phyloP scores from a whole-genome alignment of 2,797 vertebrate genomes.

The Lophotriccus pileatus region DNA sequence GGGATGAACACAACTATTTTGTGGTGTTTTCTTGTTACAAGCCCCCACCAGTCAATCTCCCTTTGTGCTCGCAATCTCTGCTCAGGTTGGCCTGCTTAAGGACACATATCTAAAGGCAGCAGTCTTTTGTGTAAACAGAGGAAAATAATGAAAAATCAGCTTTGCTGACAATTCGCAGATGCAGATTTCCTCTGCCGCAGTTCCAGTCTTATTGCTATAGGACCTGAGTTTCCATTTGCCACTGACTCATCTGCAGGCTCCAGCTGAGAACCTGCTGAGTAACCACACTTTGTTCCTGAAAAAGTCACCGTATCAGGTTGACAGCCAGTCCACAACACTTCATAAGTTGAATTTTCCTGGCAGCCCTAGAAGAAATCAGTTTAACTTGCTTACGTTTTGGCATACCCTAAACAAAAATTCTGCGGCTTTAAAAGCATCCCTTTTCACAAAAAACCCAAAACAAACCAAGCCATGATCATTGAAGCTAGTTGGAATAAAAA shows the following conservation, averaged over 20 bases:
- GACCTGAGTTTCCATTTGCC: background rate
- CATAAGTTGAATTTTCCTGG: accelerated
- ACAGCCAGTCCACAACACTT: background rate
- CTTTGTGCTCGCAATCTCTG: background rate
- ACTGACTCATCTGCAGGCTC: background rate
- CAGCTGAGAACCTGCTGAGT: too few species aligned
- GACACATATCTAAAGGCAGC: too few species aligned
- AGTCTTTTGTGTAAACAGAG: too few species aligned
- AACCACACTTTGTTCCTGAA: background rate
- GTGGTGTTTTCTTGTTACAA: background rate
- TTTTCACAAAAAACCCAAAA: background rate
- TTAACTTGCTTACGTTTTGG: background rate
- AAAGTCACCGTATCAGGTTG: accelerated
- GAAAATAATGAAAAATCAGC: background rate
- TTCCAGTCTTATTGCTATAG: too few species aligned
- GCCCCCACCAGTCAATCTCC: background rate
- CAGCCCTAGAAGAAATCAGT: background rate
- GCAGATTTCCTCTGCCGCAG: too few species aligned
- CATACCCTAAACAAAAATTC: background rate
- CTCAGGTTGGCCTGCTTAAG: background rate
- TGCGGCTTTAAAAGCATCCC: background rate
- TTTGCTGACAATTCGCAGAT: background rate
- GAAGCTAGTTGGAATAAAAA: background rate
- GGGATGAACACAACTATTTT: background rate
- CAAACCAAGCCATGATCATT: accelerated